A percentile compares a stretch with the other conserved stretches of the same genome.
Conservation (phyloP, 2,797 vertebrate genomes). For the Poeciliopsis gracilis region DNA sequence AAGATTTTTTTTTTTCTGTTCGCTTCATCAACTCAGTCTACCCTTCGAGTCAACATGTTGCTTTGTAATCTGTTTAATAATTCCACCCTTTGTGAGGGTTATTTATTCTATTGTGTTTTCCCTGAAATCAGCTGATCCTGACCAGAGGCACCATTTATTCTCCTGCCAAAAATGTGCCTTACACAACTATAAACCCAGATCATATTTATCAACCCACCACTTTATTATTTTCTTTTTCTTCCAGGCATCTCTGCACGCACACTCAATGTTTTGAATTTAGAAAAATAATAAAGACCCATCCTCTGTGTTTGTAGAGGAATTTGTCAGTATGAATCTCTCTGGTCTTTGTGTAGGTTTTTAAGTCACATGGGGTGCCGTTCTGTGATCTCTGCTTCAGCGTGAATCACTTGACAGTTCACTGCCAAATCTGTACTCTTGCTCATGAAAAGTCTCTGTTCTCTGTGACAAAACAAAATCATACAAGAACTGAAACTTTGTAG, state of each 20-base stretch:
- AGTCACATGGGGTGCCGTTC: constrained; percentile 39
- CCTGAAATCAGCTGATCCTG: constrained; percentile 58
- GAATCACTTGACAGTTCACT: constrained; percentile 61
- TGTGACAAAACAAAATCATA: constrained; percentile 59
- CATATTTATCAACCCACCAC: constrained; percentile 33
- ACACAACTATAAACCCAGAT: constrained; percentile 48
- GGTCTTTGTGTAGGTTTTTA: constrained; percentile 54
- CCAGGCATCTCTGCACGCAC: constrained; percentile 24
- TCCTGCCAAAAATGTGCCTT: constrained; percentile 43
- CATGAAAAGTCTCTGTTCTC: constrained; percentile 48
- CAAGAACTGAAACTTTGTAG: constrained; percentile 42
- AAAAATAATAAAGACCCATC: constrained; percentile 38
- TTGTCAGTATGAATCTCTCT: constrained; percentile 49
- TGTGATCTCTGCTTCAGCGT: constrained; percentile 45
- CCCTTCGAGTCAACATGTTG: background rate
- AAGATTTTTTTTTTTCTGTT: constrained; percentile 8
- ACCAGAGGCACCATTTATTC: constrained; percentile 50
- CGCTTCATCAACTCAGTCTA: background rate
- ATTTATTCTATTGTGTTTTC: constrained; percentile 30
- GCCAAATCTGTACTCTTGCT: constrained; percentile 51
- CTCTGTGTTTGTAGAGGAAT: constrained; percentile 45
- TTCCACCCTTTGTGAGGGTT: constrained; percentile 17
- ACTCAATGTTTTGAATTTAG: constrained; percentile 30
- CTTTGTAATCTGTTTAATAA: constrained; percentile 36
- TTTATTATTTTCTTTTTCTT: constrained; percentile 20